Percentiles rank a stretch among this genome's conserved stretches.
Evolutionary conservation across 2,113 vertebrate genomes (phyloP).

Genomic region (Gila orcuttii): DNA sequence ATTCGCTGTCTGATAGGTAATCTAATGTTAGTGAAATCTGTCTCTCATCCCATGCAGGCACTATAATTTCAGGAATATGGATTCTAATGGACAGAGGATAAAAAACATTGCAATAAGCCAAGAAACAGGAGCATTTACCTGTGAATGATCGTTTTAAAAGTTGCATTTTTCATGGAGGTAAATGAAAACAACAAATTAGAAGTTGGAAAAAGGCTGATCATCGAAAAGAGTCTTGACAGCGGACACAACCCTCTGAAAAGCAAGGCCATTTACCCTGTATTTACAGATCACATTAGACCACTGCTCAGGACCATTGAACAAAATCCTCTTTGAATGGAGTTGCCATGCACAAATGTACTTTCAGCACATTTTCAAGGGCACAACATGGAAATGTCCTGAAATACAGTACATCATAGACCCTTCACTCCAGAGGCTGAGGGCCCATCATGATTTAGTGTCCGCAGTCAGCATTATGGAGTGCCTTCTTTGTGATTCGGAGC

Average conservation of each 20-base stretch:
- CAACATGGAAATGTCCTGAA: not conserved
- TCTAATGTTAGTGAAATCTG: constrained; percentile 18
- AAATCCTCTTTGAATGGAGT: not conserved
- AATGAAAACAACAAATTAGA: not conserved
- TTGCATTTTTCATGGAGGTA: not conserved
- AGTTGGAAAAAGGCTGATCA: not conserved
- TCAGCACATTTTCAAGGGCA: constrained; percentile 32
- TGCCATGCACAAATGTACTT: not conserved
- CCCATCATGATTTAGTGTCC: not conserved
- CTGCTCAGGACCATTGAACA: not conserved
- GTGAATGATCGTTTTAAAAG: not conserved
- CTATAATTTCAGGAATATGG: constrained; percentile 2
- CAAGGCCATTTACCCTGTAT: not conserved
- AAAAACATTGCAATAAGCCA: not conserved
- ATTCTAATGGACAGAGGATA: not conserved
- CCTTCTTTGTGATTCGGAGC: constrained; percentile 31
- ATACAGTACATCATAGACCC: constrained; percentile 7
- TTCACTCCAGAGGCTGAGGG: constrained; percentile 10
- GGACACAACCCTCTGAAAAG: not conserved
- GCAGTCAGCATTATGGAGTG: constrained; percentile 15
- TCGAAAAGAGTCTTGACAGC: not conserved
- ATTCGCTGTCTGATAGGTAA: constrained; percentile 34
- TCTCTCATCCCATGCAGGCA: not conserved
- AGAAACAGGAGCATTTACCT: not conserved
- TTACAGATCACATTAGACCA: not conserved